Evolutionary conservation across 2,113 vertebrate species (phyloP).

Genomic region (Plecotus auritus): DNA sequence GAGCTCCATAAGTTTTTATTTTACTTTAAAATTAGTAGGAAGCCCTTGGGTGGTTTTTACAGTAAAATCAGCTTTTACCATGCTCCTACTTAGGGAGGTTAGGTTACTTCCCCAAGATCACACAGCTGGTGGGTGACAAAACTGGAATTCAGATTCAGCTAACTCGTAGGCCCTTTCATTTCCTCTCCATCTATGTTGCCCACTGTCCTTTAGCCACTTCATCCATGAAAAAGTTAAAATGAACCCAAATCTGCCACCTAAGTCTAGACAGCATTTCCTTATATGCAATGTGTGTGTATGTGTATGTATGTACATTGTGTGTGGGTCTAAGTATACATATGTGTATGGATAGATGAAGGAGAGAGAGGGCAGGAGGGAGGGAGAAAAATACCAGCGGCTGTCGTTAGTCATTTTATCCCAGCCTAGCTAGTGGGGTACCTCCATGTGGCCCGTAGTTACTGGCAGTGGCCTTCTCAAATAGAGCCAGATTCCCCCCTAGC

Average conservation of each 20-base stretch:
- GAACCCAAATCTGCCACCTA: not conserved
- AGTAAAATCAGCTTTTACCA: not conserved
- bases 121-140: not conserved
- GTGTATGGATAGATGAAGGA: not conserved
- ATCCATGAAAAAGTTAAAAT: too few species aligned
- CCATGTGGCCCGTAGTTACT: accelerated
- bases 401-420: not conserved
- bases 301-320: accelerated
- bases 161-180: not conserved
- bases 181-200: not conserved
- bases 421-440: not conserved
- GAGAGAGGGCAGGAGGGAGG: too few species aligned
- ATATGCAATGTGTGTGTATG: too few species aligned
- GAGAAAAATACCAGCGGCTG: not conserved
- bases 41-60: not conserved
- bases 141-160: not conserved
- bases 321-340: not conserved
- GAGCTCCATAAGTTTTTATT: not conserved
- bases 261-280: not conserved
- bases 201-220: not conserved
- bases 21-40: not conserved
- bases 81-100: not conserved
- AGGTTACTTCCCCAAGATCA: not conserved
- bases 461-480: accelerated
- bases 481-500: not conserved